Percentiles rank a stretch among this genome's conserved stretches.
Evolutionary conservation across 2,888 invertebrate genomes (phyloP).

Genomic region (Noctua comes): DNA sequence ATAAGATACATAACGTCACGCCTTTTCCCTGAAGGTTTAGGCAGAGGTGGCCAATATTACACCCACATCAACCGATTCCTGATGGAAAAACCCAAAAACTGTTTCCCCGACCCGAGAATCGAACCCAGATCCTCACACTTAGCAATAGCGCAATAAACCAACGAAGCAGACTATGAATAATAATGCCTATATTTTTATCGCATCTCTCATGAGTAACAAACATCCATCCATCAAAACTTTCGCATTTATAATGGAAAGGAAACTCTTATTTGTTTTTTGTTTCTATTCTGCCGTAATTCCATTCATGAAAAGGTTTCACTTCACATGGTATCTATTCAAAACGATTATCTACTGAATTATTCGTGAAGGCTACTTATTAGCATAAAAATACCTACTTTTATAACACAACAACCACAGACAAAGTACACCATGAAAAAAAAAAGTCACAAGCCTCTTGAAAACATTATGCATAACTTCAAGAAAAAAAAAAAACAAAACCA

Average conservation of each 20-base stretch:
- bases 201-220: not conserved
- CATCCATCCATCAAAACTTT: not conserved
- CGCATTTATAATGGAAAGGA: not conserved
- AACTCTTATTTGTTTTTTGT: not conserved
- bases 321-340: not conserved
- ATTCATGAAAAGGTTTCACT: not conserved
- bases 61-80: not conserved
- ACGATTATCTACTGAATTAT: not conserved
- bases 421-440: conserved; percentile 16
- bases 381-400: not conserved
- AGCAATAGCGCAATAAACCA: not conserved
- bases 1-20: not conserved
- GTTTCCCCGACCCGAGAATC: not conserved
- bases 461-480: conserved; percentile 33
- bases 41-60: not conserved
- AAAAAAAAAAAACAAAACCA: conserved; percentile 42
- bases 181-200: no score
- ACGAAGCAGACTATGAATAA: not conserved
- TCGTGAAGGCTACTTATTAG: not conserved
- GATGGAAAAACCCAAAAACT: not conserved
- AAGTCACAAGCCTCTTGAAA: conserved; percentile 26
- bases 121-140: no score
- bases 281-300: no score
- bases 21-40: not conserved
- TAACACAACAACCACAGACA: conserved; percentile 1